phyloP scores from a whole-genome alignment of 2,797 vertebrate genomes.

The Cynopterus sphinx region DNA sequence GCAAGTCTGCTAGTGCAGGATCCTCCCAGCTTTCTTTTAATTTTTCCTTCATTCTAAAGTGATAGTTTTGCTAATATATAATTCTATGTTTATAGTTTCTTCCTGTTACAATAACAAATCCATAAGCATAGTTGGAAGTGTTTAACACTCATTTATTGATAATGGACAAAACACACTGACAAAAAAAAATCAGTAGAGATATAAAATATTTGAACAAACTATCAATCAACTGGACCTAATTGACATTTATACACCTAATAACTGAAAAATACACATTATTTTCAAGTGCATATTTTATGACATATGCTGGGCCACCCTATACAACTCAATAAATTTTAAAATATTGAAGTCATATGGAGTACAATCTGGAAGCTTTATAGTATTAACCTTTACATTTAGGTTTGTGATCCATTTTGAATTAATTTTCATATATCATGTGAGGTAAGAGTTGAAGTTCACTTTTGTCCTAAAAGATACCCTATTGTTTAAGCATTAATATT shows the following conservation, averaged over 20 bases:
- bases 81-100: not conserved
- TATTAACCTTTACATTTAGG: too few relatives aligned
- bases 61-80: not conserved
- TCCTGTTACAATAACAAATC: not conserved
- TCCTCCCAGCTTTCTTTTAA: not conserved
- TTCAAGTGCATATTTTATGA: not conserved
- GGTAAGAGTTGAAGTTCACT: too few relatives aligned
- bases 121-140: not conserved
- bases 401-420: too few relatives aligned
- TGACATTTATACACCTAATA: not conserved
- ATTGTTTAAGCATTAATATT: too few relatives aligned
- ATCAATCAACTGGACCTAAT: not conserved
- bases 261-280: not conserved
- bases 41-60: not conserved
- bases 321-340: not conserved
- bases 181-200: not conserved
- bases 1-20: not conserved
- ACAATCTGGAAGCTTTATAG: not conserved
- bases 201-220: not conserved
- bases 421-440: too few relatives aligned
- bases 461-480: too few relatives aligned
- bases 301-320: not conserved
- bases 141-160: not conserved
- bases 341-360: not conserved
- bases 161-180: not conserved